Evolutionary conservation across 2,888 invertebrate genomes (phyloP), one percentile per base, ranked within the genome.

Genomic region (Cordilura impudica): DNA sequence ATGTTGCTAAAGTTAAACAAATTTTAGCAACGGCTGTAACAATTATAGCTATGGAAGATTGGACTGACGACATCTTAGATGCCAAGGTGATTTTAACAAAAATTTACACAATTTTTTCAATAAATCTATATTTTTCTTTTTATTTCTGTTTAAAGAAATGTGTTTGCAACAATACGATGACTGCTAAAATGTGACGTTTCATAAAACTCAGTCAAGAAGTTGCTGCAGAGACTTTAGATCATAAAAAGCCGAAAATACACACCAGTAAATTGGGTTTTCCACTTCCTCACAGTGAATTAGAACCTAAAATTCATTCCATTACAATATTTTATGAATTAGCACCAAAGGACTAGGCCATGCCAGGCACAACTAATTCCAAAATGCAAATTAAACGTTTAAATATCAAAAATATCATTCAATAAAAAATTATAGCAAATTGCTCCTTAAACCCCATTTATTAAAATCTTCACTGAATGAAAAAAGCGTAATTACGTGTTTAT

Each of bases 1-100:
- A 98, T 90, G 93, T 95, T 3, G 89, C 91, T 65, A 97, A 96
- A 88, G 94, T 97, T 0, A 94, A 93, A 19, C 90, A 93, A 49
- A 91, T 98, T 45, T 91, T 98, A 47, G 88, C 93, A 0, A 91
- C 92, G 83, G 93, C 94, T 0, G 94, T 98, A 0, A 92, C 93
- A 65, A 91, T 93, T 74, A 94, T 98, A 80, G 94, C 94, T 0
- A 90, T 91, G 0, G 91, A 93, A 77, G 92, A 95, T 85, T 96
- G 96, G 96, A 91, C 92, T 21, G 89, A 92, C 16, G 92, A 91
- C 39, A 92, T 95, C 49, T 89, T 92, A 3, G 91, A 92, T 39
- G 91, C 95, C 80, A 91, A 93, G 92, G 95, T 95, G 90, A 45
- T 16, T 47, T 18, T 49, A 31, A 6, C 21, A 18, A 1, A 10